Evolutionary conservation across 2,113 vertebrate species (phyloP).

Genomic region (Eublepharis macularius): DNA sequence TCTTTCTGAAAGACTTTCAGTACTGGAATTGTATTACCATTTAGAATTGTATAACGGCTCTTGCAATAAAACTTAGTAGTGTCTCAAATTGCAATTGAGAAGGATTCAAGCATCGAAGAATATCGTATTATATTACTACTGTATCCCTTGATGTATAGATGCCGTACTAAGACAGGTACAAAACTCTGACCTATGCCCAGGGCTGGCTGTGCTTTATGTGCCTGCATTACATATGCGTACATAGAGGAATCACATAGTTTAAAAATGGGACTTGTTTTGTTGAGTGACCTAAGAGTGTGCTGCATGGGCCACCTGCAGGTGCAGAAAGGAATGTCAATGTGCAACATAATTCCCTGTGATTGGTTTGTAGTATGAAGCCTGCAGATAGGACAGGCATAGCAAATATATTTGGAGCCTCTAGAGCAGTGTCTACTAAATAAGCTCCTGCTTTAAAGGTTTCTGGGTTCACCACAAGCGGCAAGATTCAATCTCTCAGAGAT

Average conservation of each 20-base stretch:
- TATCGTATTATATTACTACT: rapidly evolving
- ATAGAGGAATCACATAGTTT: neutral
- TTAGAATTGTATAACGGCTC: conserved; percentile 36
- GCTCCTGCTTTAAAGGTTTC: neutral
- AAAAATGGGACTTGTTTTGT: neutral
- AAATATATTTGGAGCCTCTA: neutral
- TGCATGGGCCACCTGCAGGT: neutral
- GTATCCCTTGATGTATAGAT: neutral
- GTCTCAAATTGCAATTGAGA: neutral
- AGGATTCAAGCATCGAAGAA: rapidly evolving
- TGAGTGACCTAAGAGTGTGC: neutral
- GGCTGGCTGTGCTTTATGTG: neutral
- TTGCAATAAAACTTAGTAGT: neutral
- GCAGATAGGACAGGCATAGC: neutral
- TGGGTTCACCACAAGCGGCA: neutral
- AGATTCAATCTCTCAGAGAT: too few species aligned
- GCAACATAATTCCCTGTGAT: neutral
- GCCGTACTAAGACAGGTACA: neutral
- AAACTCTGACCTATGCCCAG: neutral
- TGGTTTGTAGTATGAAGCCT: neutral
- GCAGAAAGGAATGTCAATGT: neutral
- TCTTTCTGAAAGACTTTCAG: conserved; percentile 19
- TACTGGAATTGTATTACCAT: conserved; percentile 56
- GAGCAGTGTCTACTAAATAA: neutral
- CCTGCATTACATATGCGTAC: neutral